phyloP scores from a whole-genome alignment of 2,113 vertebrate species.

The Callocephalon fimbriatum region DNA sequence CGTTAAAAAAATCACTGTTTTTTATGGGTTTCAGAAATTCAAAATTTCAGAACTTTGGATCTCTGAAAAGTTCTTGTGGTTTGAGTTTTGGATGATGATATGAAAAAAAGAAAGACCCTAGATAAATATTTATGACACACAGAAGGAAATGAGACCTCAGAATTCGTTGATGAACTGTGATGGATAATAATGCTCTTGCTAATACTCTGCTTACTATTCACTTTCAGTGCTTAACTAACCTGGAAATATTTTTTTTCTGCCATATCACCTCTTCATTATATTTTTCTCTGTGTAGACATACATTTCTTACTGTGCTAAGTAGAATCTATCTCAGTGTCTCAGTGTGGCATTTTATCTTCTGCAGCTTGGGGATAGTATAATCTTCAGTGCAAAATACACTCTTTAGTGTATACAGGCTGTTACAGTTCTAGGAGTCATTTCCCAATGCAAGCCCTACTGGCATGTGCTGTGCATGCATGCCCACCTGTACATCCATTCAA shows the following conservation, averaged over 20 bases:
- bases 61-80: neutral
- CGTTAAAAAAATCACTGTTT: neutral
- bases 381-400: neutral
- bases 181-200: neutral
- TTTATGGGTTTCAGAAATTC: neutral
- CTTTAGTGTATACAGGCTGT: neutral
- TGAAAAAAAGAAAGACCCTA: neutral
- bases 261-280: neutral
- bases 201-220: neutral
- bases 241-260: neutral
- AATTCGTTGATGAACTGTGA: neutral
- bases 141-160: neutral
- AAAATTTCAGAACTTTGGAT: neutral
- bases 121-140: neutral
- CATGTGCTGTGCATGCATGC: fast-evolving
- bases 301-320: neutral
- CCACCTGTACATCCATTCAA: neutral
- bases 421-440: neutral
- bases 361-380: neutral
- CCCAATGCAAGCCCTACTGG: neutral
- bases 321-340: neutral
- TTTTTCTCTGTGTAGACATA: neutral
- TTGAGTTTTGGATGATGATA: neutral
- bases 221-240: neutral
- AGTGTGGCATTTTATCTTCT: neutral